Conservation (phyloP, 1,140 invertebrate genomes). For the Parapsyche elsis region DNA sequence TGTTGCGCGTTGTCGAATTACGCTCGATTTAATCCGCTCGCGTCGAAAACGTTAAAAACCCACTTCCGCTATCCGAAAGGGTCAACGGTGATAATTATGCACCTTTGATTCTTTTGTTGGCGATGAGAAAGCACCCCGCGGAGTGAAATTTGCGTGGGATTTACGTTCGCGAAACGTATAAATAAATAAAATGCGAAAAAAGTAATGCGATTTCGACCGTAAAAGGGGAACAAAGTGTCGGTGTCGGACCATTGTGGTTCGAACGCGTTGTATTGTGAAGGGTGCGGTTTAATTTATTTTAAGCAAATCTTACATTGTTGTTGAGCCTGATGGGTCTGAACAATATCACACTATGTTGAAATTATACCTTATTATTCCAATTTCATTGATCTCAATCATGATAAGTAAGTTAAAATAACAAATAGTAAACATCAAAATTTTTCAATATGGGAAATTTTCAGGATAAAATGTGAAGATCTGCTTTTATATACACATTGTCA, state of each 20-base stretch:
- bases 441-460: too few relatives aligned
- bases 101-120: background rate
- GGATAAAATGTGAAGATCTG: too few relatives aligned
- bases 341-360: too few relatives aligned
- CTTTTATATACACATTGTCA: too few relatives aligned
- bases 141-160: background rate
- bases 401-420: too few relatives aligned
- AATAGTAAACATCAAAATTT: too few relatives aligned
- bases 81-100: background rate
- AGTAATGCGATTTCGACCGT: background rate
- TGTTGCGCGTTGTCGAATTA: too few relatives aligned
- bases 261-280: background rate
- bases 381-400: too few relatives aligned
- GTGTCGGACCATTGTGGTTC: background rate
- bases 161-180: background rate
- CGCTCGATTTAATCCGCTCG: too few relatives aligned
- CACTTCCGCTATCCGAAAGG: background rate
- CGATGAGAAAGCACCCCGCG: background rate
- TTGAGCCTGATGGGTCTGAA: too few relatives aligned
- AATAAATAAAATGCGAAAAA: background rate
- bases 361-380: too few relatives aligned
- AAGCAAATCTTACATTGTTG: too few relatives aligned
- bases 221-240: conserved; percentile 2
- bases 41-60: background rate
- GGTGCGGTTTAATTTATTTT: background rate